These are phyloP conservation scores for Eupsilia transversa DNA, from an alignment of 2,888 invertebrate species.

Conservation along the genomic window DNA sequence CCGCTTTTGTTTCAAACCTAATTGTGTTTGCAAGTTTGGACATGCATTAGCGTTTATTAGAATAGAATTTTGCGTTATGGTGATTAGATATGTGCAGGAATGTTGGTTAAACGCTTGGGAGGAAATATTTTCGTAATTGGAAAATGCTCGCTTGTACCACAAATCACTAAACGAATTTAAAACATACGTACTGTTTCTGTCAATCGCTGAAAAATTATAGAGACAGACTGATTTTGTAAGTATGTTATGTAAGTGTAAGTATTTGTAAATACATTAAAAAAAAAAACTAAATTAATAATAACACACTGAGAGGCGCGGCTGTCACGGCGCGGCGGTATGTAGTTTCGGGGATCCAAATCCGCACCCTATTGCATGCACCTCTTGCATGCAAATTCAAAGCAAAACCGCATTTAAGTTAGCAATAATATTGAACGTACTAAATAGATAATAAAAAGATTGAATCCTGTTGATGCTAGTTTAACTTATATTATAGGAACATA, in stretches of 20 bases:
- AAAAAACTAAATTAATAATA: too few relatives aligned
- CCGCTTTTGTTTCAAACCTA: conserved; percentile 56
- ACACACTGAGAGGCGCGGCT: neutral
- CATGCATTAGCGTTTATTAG: conserved; percentile 56
- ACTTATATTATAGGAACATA: too few relatives aligned
- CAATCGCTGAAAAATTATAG: too few relatives aligned
- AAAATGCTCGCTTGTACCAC: too few relatives aligned
- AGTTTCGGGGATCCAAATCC: too few relatives aligned
- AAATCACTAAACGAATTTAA: too few relatives aligned
- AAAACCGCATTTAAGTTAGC: neutral
- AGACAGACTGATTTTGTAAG: too few relatives aligned
- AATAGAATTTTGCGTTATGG: conserved; percentile 48
- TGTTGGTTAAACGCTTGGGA: neutral
- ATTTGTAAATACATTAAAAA: too few relatives aligned
- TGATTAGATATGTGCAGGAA: conserved; percentile 21
- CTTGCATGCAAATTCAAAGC: neutral
- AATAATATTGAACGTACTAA: neutral
- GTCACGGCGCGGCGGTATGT: too few relatives aligned
- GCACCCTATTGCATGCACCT: neutral
- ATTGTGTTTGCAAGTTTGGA: conserved; percentile 58
- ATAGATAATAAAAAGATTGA: neutral
- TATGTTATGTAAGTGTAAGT: too few relatives aligned
- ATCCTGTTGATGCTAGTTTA: neutral
- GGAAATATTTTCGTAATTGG: neutral
- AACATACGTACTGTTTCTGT: too few relatives aligned